phyloP scores from a whole-genome alignment of 2,888 invertebrate genomes.

The Philereme vetulata region DNA sequence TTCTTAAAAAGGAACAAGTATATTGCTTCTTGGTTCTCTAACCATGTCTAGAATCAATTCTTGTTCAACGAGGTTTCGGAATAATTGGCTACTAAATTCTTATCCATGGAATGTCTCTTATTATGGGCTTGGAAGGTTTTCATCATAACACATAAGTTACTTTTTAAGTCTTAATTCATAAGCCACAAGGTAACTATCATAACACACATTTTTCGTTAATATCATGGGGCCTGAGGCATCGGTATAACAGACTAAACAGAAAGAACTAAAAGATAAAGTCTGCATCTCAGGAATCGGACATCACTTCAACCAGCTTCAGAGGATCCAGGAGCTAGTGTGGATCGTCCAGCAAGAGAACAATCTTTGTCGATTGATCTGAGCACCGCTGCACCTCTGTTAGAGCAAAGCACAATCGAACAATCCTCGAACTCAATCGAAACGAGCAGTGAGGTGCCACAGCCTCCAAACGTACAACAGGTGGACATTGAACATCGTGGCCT shows the following conservation, averaged over 20 bases:
- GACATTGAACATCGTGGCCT: slow-evolving; percentile 35
- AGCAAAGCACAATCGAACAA: slow-evolving; percentile 21
- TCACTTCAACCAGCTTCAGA: slow-evolving; percentile 34
- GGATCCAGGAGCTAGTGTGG: slow-evolving; percentile 31
- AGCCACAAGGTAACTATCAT: slow-evolving; percentile 23
- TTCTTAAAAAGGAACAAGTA: not conserved
- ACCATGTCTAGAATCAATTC: slow-evolving; percentile 33
- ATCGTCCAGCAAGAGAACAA: slow-evolving; percentile 30
- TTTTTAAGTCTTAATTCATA: slow-evolving; percentile 28
- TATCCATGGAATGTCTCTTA: slow-evolving; percentile 19
- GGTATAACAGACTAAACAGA: slow-evolving; percentile 35
- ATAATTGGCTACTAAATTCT: slow-evolving; percentile 36
- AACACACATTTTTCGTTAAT: slow-evolving; percentile 11
- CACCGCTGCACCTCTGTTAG: slow-evolving; percentile 12
- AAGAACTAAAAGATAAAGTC: slow-evolving; percentile 34
- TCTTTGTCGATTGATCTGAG: slow-evolving; percentile 17
- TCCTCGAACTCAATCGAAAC: slow-evolving; percentile 31
- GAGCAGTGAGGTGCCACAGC: slow-evolving; percentile 17
- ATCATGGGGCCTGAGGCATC: slow-evolving; percentile 37
- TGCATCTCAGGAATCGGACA: slow-evolving; percentile 41
- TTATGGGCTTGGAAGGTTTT: slow-evolving; percentile 34
- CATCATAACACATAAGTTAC: slow-evolving; percentile 27
- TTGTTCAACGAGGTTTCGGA: slow-evolving; percentile 30
- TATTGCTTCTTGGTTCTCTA: slow-evolving; percentile 28
- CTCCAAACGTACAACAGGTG: slow-evolving; percentile 22